Conservation (phyloP, 2,797 vertebrate genomes). For the Spea hammondii region DNA sequence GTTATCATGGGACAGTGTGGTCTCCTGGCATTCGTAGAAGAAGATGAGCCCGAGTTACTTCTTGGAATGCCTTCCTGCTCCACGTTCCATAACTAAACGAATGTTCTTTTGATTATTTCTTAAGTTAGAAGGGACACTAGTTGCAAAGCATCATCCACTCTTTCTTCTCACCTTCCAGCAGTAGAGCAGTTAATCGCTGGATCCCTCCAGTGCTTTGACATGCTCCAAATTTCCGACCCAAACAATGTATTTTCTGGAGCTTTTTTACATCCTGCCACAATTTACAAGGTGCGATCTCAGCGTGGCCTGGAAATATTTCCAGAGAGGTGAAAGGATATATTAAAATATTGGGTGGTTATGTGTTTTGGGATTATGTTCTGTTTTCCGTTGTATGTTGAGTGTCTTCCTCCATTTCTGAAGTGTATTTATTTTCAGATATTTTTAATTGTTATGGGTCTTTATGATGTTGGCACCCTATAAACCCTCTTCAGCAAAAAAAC, state of each 20-base stretch:
- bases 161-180: constrained; percentile 11
- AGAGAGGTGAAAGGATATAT: constrained; percentile 60
- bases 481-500: too few relatives aligned
- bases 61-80: too few relatives aligned
- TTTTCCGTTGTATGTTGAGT: constrained; percentile 39
- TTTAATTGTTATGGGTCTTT: constrained; percentile 28
- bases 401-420: constrained; percentile 35
- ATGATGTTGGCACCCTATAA: neutral
- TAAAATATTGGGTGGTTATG: constrained; percentile 55
- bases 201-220: constrained; percentile 61
- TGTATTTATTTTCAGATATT: constrained; percentile 16
- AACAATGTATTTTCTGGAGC: constrained; percentile 57
- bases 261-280: constrained; percentile 64
- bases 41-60: too few relatives aligned
- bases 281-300: constrained; percentile 65
- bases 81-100: too few relatives aligned
- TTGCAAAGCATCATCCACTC: too few relatives aligned
- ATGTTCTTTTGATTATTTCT: too few relatives aligned
- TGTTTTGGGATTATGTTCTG: constrained; percentile 25
- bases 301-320: constrained; percentile 63
- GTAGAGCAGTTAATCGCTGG: constrained; percentile 48
- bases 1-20: too few relatives aligned
- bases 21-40: too few relatives aligned
- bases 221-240: constrained; percentile 66
- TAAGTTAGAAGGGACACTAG: too few relatives aligned